Evolutionary conservation across 2,113 vertebrate species (phyloP).

Genomic region (Drymodes brunneopygia): DNA sequence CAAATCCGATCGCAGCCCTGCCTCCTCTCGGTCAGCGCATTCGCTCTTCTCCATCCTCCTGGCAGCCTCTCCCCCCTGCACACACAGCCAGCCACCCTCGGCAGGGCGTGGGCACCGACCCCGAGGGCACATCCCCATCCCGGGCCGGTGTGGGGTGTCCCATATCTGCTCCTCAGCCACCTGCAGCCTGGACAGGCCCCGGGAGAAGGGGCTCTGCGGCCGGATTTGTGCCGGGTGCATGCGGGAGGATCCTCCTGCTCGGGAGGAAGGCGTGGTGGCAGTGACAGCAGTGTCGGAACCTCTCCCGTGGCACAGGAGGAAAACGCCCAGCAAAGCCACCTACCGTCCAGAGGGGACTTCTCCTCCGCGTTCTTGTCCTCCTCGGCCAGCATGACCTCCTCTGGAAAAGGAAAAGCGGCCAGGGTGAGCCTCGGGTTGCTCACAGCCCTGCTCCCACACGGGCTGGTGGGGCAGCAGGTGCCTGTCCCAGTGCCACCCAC

Average conservation of each 20-base stretch:
- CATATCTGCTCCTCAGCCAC: neutral
- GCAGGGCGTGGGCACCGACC: neutral
- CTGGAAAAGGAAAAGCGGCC: slow-evolving; percentile 68
- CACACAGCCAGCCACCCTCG: neutral
- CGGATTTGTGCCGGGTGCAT: neutral
- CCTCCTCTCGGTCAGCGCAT: neutral
- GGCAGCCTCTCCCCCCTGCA: neutral
- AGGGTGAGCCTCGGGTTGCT: neutral
- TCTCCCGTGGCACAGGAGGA: neutral
- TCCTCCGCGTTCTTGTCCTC: slow-evolving; percentile 93
- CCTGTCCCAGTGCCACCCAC: neutral
- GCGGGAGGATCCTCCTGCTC: neutral
- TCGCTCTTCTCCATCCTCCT: neutral
- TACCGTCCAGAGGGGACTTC: slow-evolving; percentile 91
- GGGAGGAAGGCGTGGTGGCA: neutral
- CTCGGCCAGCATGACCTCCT: slow-evolving; percentile 98
- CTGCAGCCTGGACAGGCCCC: neutral
- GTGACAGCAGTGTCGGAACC: neutral
- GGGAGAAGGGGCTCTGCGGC: neutral
- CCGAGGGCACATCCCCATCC: slow-evolving; percentile 23
- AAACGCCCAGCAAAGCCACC: slow-evolving; percentile 4
- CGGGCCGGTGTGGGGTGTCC: neutral
- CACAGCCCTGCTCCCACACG: rapidly evolving
- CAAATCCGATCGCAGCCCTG: slow-evolving; percentile 16
- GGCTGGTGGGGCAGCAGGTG: neutral